A percentile compares a stretch with the other conserved stretches of the same genome.
These are phyloP conservation scores for Cavia porcellus DNA, from an alignment of 2,113 vertebrate genomes.

Conservation along the genomic window DNA sequence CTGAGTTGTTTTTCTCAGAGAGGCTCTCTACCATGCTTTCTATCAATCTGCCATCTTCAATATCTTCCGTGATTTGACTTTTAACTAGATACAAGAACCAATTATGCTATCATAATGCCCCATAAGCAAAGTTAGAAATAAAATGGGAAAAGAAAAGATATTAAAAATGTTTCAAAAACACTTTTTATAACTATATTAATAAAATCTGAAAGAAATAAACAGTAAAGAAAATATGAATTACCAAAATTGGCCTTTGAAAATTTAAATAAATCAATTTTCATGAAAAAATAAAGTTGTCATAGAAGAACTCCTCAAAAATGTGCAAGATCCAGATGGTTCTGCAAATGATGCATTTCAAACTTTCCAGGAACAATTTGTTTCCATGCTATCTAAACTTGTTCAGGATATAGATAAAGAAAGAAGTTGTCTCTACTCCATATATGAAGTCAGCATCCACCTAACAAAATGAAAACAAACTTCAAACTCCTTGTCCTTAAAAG, in stretches of 20 bases:
- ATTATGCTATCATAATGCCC: constrained; percentile 56
- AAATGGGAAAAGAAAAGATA: constrained; percentile 69
- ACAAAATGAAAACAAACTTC: constrained; percentile 68
- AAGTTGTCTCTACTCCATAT: constrained; percentile 65
- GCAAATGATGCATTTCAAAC: constrained; percentile 81
- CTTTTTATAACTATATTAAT: constrained; percentile 74
- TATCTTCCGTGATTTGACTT: constrained; percentile 61
- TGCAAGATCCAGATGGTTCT: constrained; percentile 81
- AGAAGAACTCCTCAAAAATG: constrained; percentile 77
- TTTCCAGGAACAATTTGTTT: constrained; percentile 83
- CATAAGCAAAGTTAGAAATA: constrained; percentile 60
- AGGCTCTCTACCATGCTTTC: too few relatives aligned
- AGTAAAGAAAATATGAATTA: constrained; percentile 76
- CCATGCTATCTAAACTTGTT: constrained; percentile 75
- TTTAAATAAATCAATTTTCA: constrained; percentile 82
- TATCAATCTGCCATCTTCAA: too few relatives aligned
- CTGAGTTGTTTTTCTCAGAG: too few relatives aligned
- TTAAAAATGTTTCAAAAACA: constrained; percentile 74
- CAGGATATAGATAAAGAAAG: constrained; percentile 77
- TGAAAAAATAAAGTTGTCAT: constrained; percentile 75
- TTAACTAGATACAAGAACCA: constrained; percentile 44
- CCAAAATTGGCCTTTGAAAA: constrained; percentile 75
- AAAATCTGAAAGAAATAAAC: constrained; percentile 74
- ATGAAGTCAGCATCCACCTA: constrained; percentile 61
- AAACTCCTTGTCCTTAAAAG: constrained; percentile 46